Evolutionary conservation across 2,888 invertebrate genomes (phyloP).

Genomic region (Lordiphosa andalusiaca): DNA sequence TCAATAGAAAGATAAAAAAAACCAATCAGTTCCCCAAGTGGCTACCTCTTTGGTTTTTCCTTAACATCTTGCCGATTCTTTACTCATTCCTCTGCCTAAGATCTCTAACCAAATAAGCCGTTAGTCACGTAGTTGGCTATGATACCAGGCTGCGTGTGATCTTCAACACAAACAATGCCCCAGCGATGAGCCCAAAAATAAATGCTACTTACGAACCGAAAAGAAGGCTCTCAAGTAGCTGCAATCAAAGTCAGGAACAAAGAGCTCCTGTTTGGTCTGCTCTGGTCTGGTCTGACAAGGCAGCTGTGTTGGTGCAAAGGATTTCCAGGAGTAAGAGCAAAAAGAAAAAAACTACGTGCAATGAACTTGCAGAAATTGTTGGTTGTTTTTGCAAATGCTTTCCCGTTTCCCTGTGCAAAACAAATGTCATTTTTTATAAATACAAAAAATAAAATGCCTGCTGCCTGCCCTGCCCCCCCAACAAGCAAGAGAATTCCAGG

Average conservation of each 20-base stretch:
- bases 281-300: constrained; percentile 22
- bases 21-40: neutral
- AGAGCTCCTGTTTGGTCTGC: constrained; percentile 31
- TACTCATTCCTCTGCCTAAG: constrained; percentile 12
- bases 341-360: constrained; percentile 35
- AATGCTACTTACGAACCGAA: constrained; percentile 54
- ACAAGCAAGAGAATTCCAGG: constrained; percentile 44
- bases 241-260: constrained; percentile 58
- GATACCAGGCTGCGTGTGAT: constrained; percentile 31
- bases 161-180: constrained; percentile 31
- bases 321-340: constrained; percentile 39
- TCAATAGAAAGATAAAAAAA: too few relatives aligned
- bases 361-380: constrained; percentile 55
- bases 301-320: constrained; percentile 68
- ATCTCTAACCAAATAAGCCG: constrained; percentile 47
- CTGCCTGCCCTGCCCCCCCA: constrained; percentile 35
- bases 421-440: constrained; percentile 51
- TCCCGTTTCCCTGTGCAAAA: constrained; percentile 36
- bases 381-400: constrained; percentile 26
- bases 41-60: constrained; percentile 16
- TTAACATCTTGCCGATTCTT: constrained; percentile 24
- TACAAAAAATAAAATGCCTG: constrained; percentile 21
- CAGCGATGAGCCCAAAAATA: constrained; percentile 58
- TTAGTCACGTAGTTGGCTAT: constrained; percentile 52
- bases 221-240: constrained; percentile 62